Base-by-base conservation (phyloP, 2,797 vertebrate species). In the Remorina albescens region DNA sequence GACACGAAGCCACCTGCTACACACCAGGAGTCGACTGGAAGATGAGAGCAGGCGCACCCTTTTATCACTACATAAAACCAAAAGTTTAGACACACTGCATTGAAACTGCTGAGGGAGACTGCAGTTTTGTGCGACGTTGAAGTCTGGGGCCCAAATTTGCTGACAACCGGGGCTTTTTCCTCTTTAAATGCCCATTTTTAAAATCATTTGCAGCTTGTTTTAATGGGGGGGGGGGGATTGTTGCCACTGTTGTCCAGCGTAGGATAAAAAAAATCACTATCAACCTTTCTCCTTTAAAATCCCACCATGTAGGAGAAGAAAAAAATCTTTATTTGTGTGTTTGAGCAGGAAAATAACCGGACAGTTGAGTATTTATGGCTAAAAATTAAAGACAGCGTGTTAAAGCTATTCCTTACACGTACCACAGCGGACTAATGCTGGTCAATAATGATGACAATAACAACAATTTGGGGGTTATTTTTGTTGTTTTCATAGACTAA, bases 1-100 rank as follows among this genome's bases (percentile, higher is more conserved):
- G 71, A 76, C 37, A 0, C 2, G 55, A 50, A 66, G 50, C 58
- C 66, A 78, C 68, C 78, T 82, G 83, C 61, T 65, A n/a, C 46
- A 65, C 47, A 39, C 32, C 72, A 72, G 28, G 34, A 67, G 15
- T 32, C 28, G n/a, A 7, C n/a, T n/a, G 28, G 41, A 42, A 23
- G 37, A 53, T 25, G 46, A 34, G 18, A 44, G 5, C 41, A 25
- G 3, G 41, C 15, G 28, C 36, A 54, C 64, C 9, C 25, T 26
- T 12, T 1, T 1, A 47, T n/a, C 8, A 26, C 50, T 21, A 10
- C 2, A 9, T 8, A 16, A n/a, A 34, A 69, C 19, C 6, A 26
- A 9, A 32, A 0, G 8, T 42, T 50, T 0, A 10, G 2, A 12
- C 30, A 13, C 13, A 32, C 5, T 30, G 25, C 18, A 0, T 13